Evolutionary conservation across 2,888 invertebrate genomes (phyloP).

Genomic region (Drosophila histrio): DNA sequence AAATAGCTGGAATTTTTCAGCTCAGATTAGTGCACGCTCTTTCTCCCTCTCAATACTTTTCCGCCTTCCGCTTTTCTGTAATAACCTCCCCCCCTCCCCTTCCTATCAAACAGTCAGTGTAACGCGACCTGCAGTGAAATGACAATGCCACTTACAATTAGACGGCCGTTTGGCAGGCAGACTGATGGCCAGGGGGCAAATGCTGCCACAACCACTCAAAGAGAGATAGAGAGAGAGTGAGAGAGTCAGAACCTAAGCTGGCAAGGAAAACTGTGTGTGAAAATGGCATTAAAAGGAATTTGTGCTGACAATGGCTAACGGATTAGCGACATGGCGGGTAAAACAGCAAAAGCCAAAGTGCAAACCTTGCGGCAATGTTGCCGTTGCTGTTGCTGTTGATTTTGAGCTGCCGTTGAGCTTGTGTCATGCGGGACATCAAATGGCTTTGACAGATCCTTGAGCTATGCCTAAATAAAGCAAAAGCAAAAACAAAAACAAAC

Average conservation of each 20-base stretch:
- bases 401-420: constrained; percentile 39
- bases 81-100: not conserved
- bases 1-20: constrained; percentile 34
- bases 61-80: not conserved
- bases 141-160: constrained; percentile 57
- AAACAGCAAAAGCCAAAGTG: constrained; percentile 43
- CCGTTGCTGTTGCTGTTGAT: constrained; percentile 2
- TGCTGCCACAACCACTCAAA: constrained; percentile 3
- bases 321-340: constrained; percentile 57
- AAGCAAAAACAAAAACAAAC: constrained; percentile 27
- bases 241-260: constrained; percentile 32
- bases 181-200: constrained; percentile 35
- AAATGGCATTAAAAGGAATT: constrained; percentile 68
- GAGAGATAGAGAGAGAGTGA: not conserved
- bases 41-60: not conserved
- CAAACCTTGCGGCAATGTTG: constrained; percentile 41
- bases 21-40: constrained; percentile 23
- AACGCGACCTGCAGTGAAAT: constrained; percentile 12
- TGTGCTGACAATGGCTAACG: constrained; percentile 72
- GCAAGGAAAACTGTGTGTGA: constrained; percentile 43
- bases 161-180: constrained; percentile 51
- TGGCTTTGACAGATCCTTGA: constrained; percentile 65
- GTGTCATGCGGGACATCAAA: constrained; percentile 45
- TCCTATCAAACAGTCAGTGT: not conserved
- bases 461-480: constrained; percentile 32